Evolutionary conservation across 2,888 invertebrate species (phyloP), one percentile per base, ranked within the genome.

Genomic region (Agriopis marginaria): DNA sequence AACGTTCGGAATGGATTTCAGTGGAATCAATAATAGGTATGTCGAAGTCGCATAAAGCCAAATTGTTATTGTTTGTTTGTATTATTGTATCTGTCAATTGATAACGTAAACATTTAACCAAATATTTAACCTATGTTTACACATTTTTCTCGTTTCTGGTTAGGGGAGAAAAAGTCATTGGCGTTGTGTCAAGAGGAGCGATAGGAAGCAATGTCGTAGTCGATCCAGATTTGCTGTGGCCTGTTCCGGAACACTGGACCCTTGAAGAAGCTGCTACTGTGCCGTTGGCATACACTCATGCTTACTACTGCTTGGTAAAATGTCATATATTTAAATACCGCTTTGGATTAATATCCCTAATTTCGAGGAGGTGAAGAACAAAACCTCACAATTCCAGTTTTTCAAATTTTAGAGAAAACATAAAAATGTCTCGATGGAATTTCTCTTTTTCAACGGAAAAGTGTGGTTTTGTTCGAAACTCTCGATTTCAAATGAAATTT

Each of bases 211-310:
- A 91, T 14, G 93, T 96, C 0, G 87, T 90, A 68, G 94, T 94
- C 8, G 94, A 95, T 75, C 81, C 83, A 0, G 81, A 90, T 50
- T 83, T 95, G 54, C 75, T 86, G 1, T 97, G 97, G 97, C 91
- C 95, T 11, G 90, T 97, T 2, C 97, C 97, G 0, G 92, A 95
- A 0, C 79, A 91, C 7, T 97, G 96, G 96, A 93, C 94, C 2
- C 83, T 97, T 23, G 95, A 96, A 83, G 96, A 97, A 72, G 97
- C 96, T 8, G 96, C 96, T 3, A 96, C 97, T 0, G 95, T 97
- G 1, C 97, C 97, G 0, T 95, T 97, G 51, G 96, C 97, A 6
- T 84, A 80, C 53, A 64, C 75, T 0, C 73, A 80, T 0, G 85
- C 85, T 5, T 84, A 79, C 66, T 87, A 86, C 62, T 82, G 79